Conservation (phyloP, 2,113 vertebrate genomes). For the Parotia lawesii region DNA sequence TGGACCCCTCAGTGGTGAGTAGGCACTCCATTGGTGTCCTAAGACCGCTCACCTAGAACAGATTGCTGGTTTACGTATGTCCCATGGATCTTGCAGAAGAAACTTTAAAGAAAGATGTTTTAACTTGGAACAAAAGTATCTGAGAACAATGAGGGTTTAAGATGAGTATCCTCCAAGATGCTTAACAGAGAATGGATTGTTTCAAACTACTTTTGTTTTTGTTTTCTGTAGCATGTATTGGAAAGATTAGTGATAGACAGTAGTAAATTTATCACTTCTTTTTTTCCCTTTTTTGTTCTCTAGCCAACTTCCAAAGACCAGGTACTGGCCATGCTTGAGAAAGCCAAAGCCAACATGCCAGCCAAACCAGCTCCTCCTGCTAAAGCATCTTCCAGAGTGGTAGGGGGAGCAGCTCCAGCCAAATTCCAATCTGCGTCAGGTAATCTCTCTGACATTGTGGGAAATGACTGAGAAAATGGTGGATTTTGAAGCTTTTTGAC, state of each 20-base stretch:
- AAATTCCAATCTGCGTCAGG: slow-evolving; percentile 78
- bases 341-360: slow-evolving; percentile 91
- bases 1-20: not conserved
- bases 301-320: slow-evolving; percentile 97
- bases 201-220: not conserved
- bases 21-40: rapidly evolving
- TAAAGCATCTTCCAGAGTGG: slow-evolving; percentile 72
- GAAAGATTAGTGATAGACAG: not conserved
- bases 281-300: not conserved
- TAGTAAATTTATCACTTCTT: not conserved
- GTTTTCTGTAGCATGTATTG: not conserved
- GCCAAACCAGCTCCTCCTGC: slow-evolving; percentile 83
- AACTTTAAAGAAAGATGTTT: not conserved
- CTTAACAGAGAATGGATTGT: not conserved
- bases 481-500: not conserved
- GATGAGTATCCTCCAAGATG: not conserved
- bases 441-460: slow-evolving; percentile 26
- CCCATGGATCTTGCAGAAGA: not conserved
- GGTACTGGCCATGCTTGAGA: slow-evolving; percentile 90
- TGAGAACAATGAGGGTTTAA: not conserved
- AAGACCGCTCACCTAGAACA: not conserved
- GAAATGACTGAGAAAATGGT: not conserved
- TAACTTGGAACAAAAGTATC: not conserved
- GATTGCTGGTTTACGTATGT: not conserved
- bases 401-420: slow-evolving; percentile 67